Evolutionary conservation across 2,113 vertebrate species (phyloP).

Genomic region (Poicephalus meyeri): DNA sequence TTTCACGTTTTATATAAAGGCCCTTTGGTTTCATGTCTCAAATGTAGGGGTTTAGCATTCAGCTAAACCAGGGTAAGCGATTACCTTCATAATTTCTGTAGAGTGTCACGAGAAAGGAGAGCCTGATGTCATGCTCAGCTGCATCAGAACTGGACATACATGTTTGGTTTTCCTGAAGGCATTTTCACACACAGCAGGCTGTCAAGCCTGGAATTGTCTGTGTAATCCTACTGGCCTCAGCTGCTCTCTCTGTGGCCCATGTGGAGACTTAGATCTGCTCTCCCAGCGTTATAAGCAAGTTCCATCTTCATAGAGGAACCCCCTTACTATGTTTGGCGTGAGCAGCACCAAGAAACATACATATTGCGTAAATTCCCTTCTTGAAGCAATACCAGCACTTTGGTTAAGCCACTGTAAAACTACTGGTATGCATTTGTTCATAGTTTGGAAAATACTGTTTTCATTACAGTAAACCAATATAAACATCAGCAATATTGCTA

Average conservation of each 20-base stretch:
- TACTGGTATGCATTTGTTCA: constrained; percentile 54
- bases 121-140: neutral
- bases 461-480: constrained; percentile 70
- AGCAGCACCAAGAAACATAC: neutral
- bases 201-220: neutral
- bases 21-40: constrained; percentile 11
- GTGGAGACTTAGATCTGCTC: neutral
- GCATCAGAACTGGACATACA: neutral
- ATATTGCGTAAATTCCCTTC: neutral
- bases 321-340: neutral
- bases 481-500: constrained; percentile 71
- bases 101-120: neutral
- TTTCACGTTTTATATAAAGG: neutral
- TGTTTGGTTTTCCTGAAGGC: neutral
- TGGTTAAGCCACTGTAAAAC: constrained; percentile 29
- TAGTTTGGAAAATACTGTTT: constrained; percentile 67
- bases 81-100: neutral
- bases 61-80: neutral
- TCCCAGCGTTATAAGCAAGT: neutral
- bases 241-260: neutral
- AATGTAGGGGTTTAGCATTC: neutral
- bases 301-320: neutral
- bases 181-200: neutral
- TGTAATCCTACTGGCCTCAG: neutral
- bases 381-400: constrained; percentile 35